These are phyloP conservation scores for Cheilosia grossa DNA, from an alignment of 2,888 invertebrate genomes.

Conservation along the genomic window DNA sequence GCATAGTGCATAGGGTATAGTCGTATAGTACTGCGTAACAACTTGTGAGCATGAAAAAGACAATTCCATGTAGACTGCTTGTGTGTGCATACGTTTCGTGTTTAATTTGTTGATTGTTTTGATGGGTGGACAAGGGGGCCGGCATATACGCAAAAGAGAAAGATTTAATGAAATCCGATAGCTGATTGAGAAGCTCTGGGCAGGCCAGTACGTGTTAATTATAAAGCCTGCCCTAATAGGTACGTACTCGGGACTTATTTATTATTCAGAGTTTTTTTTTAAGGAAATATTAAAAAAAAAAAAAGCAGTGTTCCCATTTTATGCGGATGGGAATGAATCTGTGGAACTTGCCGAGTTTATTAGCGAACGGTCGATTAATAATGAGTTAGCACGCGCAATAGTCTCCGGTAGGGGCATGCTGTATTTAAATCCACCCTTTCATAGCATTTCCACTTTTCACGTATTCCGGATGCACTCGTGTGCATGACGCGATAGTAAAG, in stretches of 20 bases:
- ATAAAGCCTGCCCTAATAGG: not conserved
- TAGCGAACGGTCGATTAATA: not conserved
- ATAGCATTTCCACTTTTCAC: not conserved
- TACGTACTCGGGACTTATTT: not conserved
- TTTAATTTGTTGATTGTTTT: slow-evolving; percentile 50
- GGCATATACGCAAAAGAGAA: not conserved
- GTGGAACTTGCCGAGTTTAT: not conserved
- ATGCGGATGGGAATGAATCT: no score
- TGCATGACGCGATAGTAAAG: slow-evolving; percentile 20
- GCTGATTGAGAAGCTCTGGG: slow-evolving; percentile 44
- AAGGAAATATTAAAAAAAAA: no score
- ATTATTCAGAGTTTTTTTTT: no score
- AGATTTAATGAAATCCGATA: slow-evolving; percentile 35
- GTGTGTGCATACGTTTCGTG: slow-evolving; percentile 7
- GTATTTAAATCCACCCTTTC: not conserved
- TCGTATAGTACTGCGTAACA: not conserved
- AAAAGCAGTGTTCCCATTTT: no score
- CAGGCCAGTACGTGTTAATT: slow-evolving; percentile 11
- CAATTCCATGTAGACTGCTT: not conserved
- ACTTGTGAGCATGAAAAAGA: not conserved
- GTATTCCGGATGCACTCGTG: not conserved
- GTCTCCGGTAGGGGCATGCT: not conserved
- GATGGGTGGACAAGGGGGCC: slow-evolving; percentile 2
- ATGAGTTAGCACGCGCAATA: not conserved
- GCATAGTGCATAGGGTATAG: no score